Percentiles rank a stretch among this genome's conserved stretches.
Evolutionary conservation across 2,888 invertebrate genomes (phyloP).

Genomic region (Heliconius ethilla): DNA sequence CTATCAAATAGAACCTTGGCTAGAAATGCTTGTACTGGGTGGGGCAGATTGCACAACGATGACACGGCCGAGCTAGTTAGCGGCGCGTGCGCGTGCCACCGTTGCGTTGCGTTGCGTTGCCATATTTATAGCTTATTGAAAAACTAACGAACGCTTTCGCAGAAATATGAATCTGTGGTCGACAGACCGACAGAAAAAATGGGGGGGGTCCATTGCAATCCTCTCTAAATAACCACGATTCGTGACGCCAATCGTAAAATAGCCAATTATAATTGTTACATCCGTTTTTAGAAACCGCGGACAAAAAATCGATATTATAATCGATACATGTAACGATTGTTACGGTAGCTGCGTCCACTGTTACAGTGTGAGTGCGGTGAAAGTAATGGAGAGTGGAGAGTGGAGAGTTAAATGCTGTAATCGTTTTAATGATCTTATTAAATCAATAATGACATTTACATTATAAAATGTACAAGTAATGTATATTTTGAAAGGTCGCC

Average conservation of each 20-base stretch:
- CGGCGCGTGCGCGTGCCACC: slow-evolving; percentile 75
- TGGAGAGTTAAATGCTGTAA: slow-evolving; percentile 38
- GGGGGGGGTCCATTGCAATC: slow-evolving; percentile 17
- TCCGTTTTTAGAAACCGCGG: slow-evolving; percentile 31
- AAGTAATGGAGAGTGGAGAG: slow-evolving; percentile 36
- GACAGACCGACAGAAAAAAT: slow-evolving; percentile 4
- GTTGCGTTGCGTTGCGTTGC: slow-evolving; percentile 73
- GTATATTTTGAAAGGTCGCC: slow-evolving; percentile 49
- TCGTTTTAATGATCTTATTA: slow-evolving; percentile 45
- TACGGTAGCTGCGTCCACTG: slow-evolving; percentile 35
- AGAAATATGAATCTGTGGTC: slow-evolving; percentile 62
- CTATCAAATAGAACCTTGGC: slow-evolving; percentile 48
- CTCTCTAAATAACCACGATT: slow-evolving; percentile 40
- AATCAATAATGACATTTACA: slow-evolving; percentile 47
- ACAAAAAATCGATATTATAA: slow-evolving; percentile 37
- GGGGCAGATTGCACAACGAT: slow-evolving; percentile 79
- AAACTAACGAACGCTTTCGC: slow-evolving; percentile 71
- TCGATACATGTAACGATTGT: slow-evolving; percentile 33
- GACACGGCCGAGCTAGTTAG: slow-evolving; percentile 76
- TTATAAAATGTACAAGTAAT: slow-evolving; percentile 41
- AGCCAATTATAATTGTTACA: slow-evolving; percentile 46
- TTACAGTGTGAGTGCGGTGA: slow-evolving; percentile 34
- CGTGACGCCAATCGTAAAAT: slow-evolving; percentile 48
- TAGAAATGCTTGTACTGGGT: slow-evolving; percentile 70
- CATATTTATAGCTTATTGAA: slow-evolving; percentile 82